Evolutionary conservation across 2,113 vertebrate species (phyloP).

Genomic region (Murina feae): DNA sequence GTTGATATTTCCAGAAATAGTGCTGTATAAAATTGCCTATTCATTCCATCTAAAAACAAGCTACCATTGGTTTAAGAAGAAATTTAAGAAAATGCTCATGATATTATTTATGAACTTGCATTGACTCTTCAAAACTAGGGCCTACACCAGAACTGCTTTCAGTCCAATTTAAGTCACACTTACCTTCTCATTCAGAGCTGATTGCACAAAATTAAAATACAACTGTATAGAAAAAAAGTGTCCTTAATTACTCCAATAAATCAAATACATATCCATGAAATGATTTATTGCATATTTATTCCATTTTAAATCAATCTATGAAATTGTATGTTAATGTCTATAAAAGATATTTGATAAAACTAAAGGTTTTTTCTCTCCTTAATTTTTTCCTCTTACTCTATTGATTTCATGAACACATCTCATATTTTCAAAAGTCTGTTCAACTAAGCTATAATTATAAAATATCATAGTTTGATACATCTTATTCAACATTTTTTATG

Average conservation of each 20-base stretch:
- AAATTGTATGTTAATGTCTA: conserved; percentile 72
- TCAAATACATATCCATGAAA: conserved; percentile 74
- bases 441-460: conserved; percentile 64
- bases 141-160: conserved; percentile 59
- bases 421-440: conserved; percentile 66
- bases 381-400: conserved; percentile 57
- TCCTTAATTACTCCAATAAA: conserved; percentile 75
- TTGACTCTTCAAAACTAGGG: not conserved
- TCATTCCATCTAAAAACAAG: conserved; percentile 29
- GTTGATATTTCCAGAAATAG: conserved; percentile 45
- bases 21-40: conserved; percentile 6
- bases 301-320: conserved; percentile 66
- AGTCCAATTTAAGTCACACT: conserved; percentile 57
- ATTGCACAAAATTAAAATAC: conserved; percentile 47
- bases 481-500: conserved; percentile 15
- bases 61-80: conserved; percentile 30
- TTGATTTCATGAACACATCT: conserved; percentile 67
- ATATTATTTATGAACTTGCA: conserved; percentile 47
- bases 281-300: conserved; percentile 74
- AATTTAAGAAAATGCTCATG: conserved; percentile 25
- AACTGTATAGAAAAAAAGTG: conserved; percentile 58
- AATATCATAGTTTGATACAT: not conserved
- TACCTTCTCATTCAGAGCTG: conserved; percentile 30
- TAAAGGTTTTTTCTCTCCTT: conserved; percentile 48
- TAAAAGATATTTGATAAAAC: conserved; percentile 52